Base-by-base conservation (phyloP, 2,797 vertebrate genomes). In the Lepidocolaptes lacrymiger region DNA sequence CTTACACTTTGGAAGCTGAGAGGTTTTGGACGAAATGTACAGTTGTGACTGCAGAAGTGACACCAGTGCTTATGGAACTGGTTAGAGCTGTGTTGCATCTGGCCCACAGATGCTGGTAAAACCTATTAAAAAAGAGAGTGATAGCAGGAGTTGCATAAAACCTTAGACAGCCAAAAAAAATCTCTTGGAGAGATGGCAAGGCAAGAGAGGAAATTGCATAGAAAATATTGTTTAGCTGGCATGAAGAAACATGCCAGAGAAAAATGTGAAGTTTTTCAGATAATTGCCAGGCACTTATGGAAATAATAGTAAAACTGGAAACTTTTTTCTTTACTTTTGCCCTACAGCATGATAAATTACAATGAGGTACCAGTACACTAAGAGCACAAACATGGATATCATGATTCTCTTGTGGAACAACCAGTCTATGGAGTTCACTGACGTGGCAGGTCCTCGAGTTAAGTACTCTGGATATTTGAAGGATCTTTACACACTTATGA, bases 181-280 rank as follows among this genome's bases (percentile, higher is more conserved):
- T 18, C 59, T n/a, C 9, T 52, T 84, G 69, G 43, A 81, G 9
- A 4, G 6, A 27, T 63, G 14, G 18, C 32, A 62, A 62, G 17
- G 37, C 7, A 44, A 59, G 48, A 93, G 34, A 71, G 27, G 32
- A 90, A 84, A 91, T 36, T 32, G 16, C 55, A 56, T 5, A n/a
- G 48, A 74, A 9, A 88, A 88, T 54, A 76, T 46, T 63, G 61
- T 79, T 96, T 96, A 92, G 46, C 37, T 62, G 9, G 32, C 72
- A 52, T 21, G 8, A 91, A 68, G 39, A 95, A 88, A 37, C 12
- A 30, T 2, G 3, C 37, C 7, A 13, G 56, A 84, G 56, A 94
- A 97, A 63, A 95, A 97, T 63, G 48, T 82, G 78, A 95, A 73
- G 72, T 73, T 78, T 97, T 95, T 95, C 81, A 95, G 90, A 85